These are phyloP conservation scores for Ashinkailepas kermadecensis DNA, from an alignment of 2,888 invertebrate genomes.

Conservation along the genomic window DNA sequence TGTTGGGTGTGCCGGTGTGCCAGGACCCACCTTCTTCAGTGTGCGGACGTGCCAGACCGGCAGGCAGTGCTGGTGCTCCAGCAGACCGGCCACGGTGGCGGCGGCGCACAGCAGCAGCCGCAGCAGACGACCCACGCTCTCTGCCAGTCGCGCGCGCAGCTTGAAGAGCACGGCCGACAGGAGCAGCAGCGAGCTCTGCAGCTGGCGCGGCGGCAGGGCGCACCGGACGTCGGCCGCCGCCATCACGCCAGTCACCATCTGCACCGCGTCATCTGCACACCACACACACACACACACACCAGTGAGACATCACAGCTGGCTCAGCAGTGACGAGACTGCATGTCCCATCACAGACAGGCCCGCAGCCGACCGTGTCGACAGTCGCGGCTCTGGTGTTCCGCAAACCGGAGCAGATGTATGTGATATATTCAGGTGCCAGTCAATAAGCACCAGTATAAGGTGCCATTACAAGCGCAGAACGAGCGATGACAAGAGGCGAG, in stretches of 20 bases:
- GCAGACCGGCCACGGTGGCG: slow-evolving; percentile 55
- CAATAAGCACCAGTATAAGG: no score
- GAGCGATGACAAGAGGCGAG: no score
- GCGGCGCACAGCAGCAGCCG: slow-evolving; percentile 63
- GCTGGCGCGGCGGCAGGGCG: slow-evolving; percentile 6
- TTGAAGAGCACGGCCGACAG: slow-evolving; percentile 1
- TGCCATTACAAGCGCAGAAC: no score
- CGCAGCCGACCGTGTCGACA: no score
- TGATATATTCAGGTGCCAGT: no score
- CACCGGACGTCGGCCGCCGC: background rate
- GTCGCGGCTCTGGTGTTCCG: no score
- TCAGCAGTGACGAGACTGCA: background rate
- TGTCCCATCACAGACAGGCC: no score
- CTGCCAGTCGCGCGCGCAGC: background rate
- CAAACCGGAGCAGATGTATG: no score
- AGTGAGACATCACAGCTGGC: background rate
- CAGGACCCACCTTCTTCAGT: background rate
- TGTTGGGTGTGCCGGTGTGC: no score
- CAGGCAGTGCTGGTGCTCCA: slow-evolving; percentile 40
- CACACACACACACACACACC: slow-evolving; percentile 40
- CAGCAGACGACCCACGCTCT: slow-evolving; percentile 55
- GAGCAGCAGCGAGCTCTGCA: slow-evolving; percentile 22
- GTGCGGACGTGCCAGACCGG: background rate
- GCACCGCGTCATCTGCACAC: slow-evolving; percentile 46
- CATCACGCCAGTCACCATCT: slow-evolving; percentile 40